Evolutionary conservation across 2,888 invertebrate genomes (phyloP).

Genomic region (Merodon equestris): DNA sequence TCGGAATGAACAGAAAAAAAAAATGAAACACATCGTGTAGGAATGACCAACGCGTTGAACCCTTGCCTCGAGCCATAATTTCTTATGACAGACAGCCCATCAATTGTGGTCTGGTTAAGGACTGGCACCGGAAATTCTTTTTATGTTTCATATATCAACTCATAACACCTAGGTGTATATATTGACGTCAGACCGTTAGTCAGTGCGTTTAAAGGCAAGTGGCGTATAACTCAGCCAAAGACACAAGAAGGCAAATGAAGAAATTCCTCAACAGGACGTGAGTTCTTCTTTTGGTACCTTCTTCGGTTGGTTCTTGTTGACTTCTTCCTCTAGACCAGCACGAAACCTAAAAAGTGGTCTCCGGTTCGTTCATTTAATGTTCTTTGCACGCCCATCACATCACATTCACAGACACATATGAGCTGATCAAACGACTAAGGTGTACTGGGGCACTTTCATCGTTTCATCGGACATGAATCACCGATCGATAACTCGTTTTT

Average conservation of each 20-base stretch:
- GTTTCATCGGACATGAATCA: conserved; percentile 19
- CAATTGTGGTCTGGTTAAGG: conserved; percentile 26
- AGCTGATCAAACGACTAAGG: too few species aligned
- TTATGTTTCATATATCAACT: conserved; percentile 16
- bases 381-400: too few species aligned
- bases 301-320: not conserved
- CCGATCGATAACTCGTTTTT: not conserved
- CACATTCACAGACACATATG: too few species aligned
- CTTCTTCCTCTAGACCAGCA: too few species aligned
- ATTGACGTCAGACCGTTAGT: conserved; percentile 31
- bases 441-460: not conserved
- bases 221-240: not conserved
- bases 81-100: conserved; percentile 35
- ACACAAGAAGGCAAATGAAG: conserved; percentile 33
- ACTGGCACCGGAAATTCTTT: conserved; percentile 39
- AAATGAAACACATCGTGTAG: too few species aligned
- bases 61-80: conserved; percentile 37
- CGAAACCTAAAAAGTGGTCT: too few species aligned
- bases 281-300: not conserved
- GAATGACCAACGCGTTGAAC: not conserved
- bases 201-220: conserved; percentile 6
- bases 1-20: too few species aligned
- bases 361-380: too few species aligned
- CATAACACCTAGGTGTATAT: not conserved
- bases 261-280: conserved; percentile 29